Conservation (phyloP, 2,888 invertebrate genomes). For the Troglohyphantes excavatus region DNA sequence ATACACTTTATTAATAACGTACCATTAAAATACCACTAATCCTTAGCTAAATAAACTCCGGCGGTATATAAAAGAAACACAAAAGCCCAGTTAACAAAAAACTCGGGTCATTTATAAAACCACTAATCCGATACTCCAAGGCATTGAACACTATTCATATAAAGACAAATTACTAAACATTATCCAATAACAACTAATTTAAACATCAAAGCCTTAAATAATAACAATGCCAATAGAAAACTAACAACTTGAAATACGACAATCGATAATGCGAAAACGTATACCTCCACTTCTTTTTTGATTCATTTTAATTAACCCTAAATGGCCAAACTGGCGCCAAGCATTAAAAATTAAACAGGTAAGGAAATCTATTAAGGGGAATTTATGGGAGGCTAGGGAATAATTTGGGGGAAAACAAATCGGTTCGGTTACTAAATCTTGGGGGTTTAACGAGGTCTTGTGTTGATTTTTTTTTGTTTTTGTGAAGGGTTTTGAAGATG, state of each 20-base stretch:
- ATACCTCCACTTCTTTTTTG: slow-evolving; percentile 39
- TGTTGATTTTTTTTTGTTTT: background rate
- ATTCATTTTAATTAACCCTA: slow-evolving; percentile 65
- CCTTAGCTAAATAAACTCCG: too few relatives aligned
- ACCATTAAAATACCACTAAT: too few relatives aligned
- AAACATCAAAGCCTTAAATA: background rate
- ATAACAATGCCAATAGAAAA: background rate
- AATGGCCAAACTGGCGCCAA: slow-evolving; percentile 44
- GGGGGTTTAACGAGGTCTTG: slow-evolving; percentile 25
- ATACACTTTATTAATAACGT: too few relatives aligned
- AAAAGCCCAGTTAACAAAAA: too few relatives aligned
- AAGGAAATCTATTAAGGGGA: slow-evolving; percentile 47
- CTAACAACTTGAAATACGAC: background rate
- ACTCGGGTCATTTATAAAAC: too few relatives aligned
- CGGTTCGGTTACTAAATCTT: slow-evolving; percentile 34
- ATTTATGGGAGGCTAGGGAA: slow-evolving; percentile 54
- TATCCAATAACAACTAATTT: background rate
- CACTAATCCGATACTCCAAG: too few relatives aligned
- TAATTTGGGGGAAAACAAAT: slow-evolving; percentile 32
- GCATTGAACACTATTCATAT: slow-evolving; percentile 10
- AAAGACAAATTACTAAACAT: slow-evolving; percentile 34
- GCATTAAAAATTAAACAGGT: slow-evolving; percentile 65
- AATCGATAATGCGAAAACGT: slow-evolving; percentile 48
- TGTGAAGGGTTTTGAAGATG: too few relatives aligned
- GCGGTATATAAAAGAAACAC: too few relatives aligned